Evolutionary conservation across 2,888 invertebrate species (phyloP).

Genomic region (Torymus texanus): DNA sequence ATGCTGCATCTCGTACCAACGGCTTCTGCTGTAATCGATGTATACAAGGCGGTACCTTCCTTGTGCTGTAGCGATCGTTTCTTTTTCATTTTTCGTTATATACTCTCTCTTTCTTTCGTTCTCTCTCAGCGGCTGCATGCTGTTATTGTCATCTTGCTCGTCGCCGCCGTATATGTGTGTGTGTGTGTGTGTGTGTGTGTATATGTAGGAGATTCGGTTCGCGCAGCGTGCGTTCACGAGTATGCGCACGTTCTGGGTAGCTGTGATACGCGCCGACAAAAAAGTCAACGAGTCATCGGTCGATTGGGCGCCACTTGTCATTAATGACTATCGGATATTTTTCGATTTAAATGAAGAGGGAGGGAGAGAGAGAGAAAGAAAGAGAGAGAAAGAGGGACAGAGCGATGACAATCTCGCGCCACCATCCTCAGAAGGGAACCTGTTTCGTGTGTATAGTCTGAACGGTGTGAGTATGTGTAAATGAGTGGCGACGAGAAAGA

Average conservation of each 20-base stretch:
- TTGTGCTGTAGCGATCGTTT: neutral
- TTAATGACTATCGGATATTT: slow-evolving; percentile 72
- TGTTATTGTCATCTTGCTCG: slow-evolving; percentile 40
- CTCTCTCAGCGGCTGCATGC: neutral
- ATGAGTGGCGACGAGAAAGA: slow-evolving; percentile 15
- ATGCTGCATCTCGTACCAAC: neutral
- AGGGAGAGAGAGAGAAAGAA: too few relatives aligned
- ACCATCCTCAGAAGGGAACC: slow-evolving; percentile 47
- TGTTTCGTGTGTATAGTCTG: slow-evolving; percentile 35
- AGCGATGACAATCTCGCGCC: slow-evolving; percentile 70
- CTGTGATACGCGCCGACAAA: slow-evolving; percentile 60
- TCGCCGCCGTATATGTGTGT: neutral
- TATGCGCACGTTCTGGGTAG: neutral
- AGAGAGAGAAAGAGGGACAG: neutral
- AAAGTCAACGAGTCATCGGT: slow-evolving; percentile 72
- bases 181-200: too few relatives aligned
- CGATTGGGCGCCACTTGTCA: slow-evolving; percentile 75
- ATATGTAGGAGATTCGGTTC: neutral
- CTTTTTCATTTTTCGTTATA: neutral
- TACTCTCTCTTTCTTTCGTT: neutral
- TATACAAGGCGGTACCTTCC: slow-evolving; percentile 31
- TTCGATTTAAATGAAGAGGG: slow-evolving; percentile 72
- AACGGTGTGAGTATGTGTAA: neutral
- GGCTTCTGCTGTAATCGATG: slow-evolving; percentile 35
- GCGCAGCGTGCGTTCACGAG: slow-evolving; percentile 62